Conservation (phyloP, 2,888 invertebrate species). For the Aleiodes leptofemur region DNA sequence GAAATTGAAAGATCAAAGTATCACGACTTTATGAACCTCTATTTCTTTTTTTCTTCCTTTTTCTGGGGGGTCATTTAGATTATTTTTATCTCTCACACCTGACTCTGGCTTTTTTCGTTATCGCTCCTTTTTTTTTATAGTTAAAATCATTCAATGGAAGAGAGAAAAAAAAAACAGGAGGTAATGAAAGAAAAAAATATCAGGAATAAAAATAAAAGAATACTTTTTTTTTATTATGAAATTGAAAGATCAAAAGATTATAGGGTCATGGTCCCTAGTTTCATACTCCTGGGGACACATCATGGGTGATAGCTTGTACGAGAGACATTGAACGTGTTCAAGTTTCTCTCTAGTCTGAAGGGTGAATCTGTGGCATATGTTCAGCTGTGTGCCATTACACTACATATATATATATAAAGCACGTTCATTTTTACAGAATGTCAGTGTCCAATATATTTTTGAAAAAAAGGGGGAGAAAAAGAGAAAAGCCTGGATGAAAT, state of each 20-base stretch:
- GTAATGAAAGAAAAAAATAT: constrained; percentile 2
- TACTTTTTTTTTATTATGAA: not conserved
- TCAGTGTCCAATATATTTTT: constrained; percentile 34
- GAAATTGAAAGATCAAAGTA: constrained; percentile 69
- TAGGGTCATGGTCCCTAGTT: constrained; percentile 12
- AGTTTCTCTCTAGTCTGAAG: constrained; percentile 9
- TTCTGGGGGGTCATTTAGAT: not conserved
- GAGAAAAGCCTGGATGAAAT: not conserved
- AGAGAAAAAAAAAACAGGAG: not conserved
- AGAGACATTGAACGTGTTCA: constrained; percentile 20
- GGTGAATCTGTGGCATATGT: constrained; percentile 34
- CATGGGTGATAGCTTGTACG: not conserved
- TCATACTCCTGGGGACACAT: not conserved
- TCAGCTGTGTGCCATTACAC: constrained; percentile 27
- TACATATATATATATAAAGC: constrained; percentile 18
- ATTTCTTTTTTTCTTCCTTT: not conserved
- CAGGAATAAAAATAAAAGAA: not conserved
- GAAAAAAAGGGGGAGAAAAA: not conserved
- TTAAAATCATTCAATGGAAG: not conserved
- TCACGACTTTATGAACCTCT: constrained; percentile 11
- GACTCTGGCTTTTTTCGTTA: not conserved
- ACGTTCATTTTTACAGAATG: constrained; percentile 4
- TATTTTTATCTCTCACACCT: not conserved
- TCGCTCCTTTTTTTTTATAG: not conserved
- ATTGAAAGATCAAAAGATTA: constrained; percentile 35